Base-by-base conservation (phyloP, 2,797 vertebrate species). In the Streptopelia turtur region DNA sequence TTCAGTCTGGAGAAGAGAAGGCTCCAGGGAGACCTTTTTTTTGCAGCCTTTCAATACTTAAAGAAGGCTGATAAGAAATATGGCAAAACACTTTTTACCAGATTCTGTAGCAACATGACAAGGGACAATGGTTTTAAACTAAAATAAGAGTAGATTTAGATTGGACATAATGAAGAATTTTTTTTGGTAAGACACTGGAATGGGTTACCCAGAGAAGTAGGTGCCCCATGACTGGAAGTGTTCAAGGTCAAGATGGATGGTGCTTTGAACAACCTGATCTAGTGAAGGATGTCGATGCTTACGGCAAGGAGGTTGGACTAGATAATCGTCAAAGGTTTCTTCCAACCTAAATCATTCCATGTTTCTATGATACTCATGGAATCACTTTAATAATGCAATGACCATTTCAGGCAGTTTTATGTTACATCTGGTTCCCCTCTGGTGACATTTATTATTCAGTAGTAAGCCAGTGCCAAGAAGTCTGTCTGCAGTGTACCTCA, bases 151-250 rank as follows among this genome's bases (percentile, higher is more conserved):
- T 31, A 63, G 27, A 43, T 74, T 66, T 43, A 68, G 4, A 24
- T 7, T 55, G 15, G 57, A 50, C 2, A 14, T 21, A 24, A 69
- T 11, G 50, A 87, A 31, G 3, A 35, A 17, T 4, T 56, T 24
- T 41, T 49, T 70, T 74, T 33, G 10, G 25, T 30, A 4, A 60
- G 24, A n/a, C 41, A 43, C 10, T 23, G 41, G 27, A 9, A 35
- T 3, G 69, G 27, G 27, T 57, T 69, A 10, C 64, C 13, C 3
- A 56, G 27, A 43, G 43, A 71, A 49, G 22, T 68, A 17, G 55
- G 17, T n/a, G 27, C 5, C 5, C 16, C 23, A 6, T n/a, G 7
- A 3, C 2, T 37, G 20, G 27, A 43, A 37, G 3, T 4, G 6
- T 21, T 70, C 23, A 28, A 70, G 22, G 22, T 13, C 11, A 50